phyloP scores from a whole-genome alignment of 2,888 invertebrate genomes.

The Entomobrya multifasciata region DNA sequence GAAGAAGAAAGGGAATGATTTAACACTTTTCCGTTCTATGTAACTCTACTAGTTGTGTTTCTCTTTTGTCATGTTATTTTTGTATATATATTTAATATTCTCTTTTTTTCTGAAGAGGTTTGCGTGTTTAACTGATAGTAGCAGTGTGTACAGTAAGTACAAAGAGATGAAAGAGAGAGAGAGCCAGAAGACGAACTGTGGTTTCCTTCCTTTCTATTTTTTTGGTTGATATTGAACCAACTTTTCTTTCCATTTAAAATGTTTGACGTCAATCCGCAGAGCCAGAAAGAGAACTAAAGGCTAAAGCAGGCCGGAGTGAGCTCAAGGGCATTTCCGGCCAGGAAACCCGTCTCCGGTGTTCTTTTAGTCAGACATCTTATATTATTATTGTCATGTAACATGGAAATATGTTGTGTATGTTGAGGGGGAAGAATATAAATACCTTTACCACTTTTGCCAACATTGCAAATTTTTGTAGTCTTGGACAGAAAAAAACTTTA shows the following conservation, averaged over 20 bases:
- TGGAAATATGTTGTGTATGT: too few species aligned
- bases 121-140: constrained; percentile 10
- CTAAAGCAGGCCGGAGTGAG: constrained; percentile 39
- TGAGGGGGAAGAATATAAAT: too few species aligned
- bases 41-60: neutral
- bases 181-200: constrained; percentile 32
- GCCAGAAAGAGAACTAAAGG: neutral
- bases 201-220: constrained; percentile 61
- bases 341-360: constrained; percentile 71
- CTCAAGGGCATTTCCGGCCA: constrained; percentile 79
- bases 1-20: constrained; percentile 15
- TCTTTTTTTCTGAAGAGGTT: neutral
- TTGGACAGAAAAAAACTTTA: too few species aligned
- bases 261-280: constrained; percentile 78
- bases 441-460: too few species aligned
- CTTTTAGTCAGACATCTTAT: constrained; percentile 14
- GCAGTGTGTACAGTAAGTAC: neutral
- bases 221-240: constrained; percentile 53
- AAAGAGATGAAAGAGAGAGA: neutral
- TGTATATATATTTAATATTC: neutral
- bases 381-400: constrained; percentile 1
- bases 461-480: too few species aligned
- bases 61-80: constrained; percentile 7
- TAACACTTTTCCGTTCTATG: constrained; percentile 30
- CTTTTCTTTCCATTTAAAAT: constrained; percentile 61